Conservation (phyloP, 2,888 invertebrate species). For the Oasisia sp. region DNA sequence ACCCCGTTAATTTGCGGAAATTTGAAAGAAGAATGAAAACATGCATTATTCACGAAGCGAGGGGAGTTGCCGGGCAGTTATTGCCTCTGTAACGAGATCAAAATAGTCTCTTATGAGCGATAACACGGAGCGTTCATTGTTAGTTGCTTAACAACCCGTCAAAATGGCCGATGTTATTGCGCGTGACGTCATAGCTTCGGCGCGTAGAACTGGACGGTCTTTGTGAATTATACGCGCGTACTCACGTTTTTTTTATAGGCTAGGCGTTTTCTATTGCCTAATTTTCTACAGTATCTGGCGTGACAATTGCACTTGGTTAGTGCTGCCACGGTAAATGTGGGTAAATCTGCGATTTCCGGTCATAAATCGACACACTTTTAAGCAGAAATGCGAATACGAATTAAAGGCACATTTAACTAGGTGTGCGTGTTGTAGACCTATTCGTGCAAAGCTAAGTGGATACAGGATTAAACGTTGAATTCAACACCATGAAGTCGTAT, state of each 20-base stretch:
- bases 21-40: not conserved
- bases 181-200: not conserved
- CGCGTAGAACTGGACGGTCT: not conserved
- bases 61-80: not conserved
- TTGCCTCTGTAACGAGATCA: not conserved
- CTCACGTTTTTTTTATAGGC: not conserved
- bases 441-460: too few species aligned
- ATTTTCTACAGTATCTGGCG: not conserved
- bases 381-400: not conserved
- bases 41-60: not conserved
- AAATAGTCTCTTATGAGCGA: slow-evolving; percentile 5
- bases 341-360: too few species aligned
- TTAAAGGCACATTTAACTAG: not conserved
- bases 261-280: not conserved
- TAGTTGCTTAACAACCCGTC: not conserved
- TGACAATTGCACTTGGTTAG: too few species aligned
- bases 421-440: too few species aligned
- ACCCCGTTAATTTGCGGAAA: not conserved
- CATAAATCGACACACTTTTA: not conserved
- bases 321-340: too few species aligned
- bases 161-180: slow-evolving; percentile 7
- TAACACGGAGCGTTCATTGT: not conserved
- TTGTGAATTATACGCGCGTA: not conserved
- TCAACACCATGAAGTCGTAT: too few species aligned
- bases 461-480: too few species aligned